Base-by-base conservation (phyloP, 2,797 vertebrate genomes). In the Vireo griseus region DNA sequence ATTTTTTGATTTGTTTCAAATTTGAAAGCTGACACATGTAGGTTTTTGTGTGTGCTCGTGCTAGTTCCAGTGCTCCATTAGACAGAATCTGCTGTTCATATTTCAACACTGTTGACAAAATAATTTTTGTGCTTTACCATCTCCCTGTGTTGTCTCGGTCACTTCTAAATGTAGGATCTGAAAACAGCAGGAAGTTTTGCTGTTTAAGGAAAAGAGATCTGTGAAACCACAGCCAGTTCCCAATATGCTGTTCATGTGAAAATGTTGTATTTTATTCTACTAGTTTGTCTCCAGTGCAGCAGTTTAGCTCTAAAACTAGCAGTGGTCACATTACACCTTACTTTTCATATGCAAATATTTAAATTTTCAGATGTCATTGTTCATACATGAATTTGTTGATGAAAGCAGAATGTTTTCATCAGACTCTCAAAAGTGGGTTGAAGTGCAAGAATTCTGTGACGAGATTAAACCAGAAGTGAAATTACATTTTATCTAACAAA, bases 401-500 rank as follows among this genome's bases (percentile, higher is more conserved):
- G 84, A 71, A 86, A 29, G 28, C 16, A 80, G 28, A 72, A 54
- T 57, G 29, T 66, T 90, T 65, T 61, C 13, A 63, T 76, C 79
- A 62, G 29, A 47, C 40, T 94, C 24, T 50, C 17, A 72, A 62
- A 90, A 76, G 74, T 31, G 5, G 25, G 45, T 29, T 55, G 35
- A 50, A 79, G 26, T 66, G 26, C 22, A 77, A 84, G 39, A 92
- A 92, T 71, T 88, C 25, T 55, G 12, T 75, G 59, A 68, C 1
- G 3, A 87, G 24, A 72, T 86, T 85, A 83, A 91, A 86, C 25
- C 18, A 90, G 65, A 91, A 94, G 33, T 89, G 51, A 82, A 94
- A 77, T 86, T 86, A 58, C 67, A 52, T 61, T 77, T 85, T 75
- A 69, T 58, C 63, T 90, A 83, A 85, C 40, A 92, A 92, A 91